phyloP scores from a whole-genome alignment of 2,888 invertebrate genomes.

The Iphiclides podalirius region DNA sequence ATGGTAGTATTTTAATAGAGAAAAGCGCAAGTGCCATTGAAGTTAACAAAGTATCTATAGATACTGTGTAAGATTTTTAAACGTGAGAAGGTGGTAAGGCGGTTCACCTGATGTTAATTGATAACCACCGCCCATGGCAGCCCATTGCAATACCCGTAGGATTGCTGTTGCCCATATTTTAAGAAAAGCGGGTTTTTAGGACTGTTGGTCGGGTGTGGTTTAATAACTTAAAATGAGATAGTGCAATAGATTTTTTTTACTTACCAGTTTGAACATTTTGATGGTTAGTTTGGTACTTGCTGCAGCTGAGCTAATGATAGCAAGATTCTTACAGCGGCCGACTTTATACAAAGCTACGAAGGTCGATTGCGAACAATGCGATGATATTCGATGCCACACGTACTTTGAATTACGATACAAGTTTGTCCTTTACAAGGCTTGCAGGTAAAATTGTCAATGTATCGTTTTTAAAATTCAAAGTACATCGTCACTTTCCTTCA shows the following conservation, averaged over 20 bases:
- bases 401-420: conserved; percentile 39
- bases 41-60: no score
- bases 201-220: no score
- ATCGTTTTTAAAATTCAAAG: conserved; percentile 10
- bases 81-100: no score
- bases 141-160: no score
- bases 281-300: conserved; percentile 22
- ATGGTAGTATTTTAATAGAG: no score
- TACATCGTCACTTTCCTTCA: not conserved
- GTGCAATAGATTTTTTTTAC: conserved; percentile 17
- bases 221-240: no score
- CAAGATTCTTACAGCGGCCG: conserved; percentile 22
- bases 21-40: no score
- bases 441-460: conserved; percentile 18
- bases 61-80: no score
- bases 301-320: conserved; percentile 46
- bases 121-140: no score
- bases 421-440: conserved; percentile 15
- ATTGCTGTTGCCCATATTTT: no score
- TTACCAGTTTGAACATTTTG: conserved; percentile 48
- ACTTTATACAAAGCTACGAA: conserved; percentile 51
- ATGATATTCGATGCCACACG: conserved; percentile 34
- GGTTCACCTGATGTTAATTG: no score
- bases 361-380: conserved; percentile 40
- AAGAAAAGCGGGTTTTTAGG: no score